Base-by-base conservation (phyloP, 2,888 invertebrate genomes). In the Caenorhabditis sp. region DNA sequence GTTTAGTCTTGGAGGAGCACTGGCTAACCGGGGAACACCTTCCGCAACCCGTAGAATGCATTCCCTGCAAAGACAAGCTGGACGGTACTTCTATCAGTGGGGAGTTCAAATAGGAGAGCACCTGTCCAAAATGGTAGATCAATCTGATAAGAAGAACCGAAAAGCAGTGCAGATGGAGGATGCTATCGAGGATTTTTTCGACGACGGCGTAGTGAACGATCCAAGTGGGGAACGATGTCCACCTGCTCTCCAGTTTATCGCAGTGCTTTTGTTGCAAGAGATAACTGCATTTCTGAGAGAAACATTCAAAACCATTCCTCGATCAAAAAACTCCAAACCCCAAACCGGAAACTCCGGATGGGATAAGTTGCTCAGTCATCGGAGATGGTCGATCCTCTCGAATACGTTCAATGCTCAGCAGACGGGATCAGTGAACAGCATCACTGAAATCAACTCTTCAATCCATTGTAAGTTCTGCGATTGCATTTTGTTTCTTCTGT, bases 21-120 rank as follows among this genome's bases (percentile, higher is more conserved):
- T 93, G 28, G 92, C 92, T 35, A 92, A 92, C 78, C 89, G 93
- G 53, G 92, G 86, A 24, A 88, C 88, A 0, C 88, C 88, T 44
- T 88, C 88, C 0, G 85, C 87, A 22, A 87, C 91, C 2, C 64
- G 91, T 28, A 65, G 90, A 68, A 89, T 89, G 76, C 95, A 95
- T 88, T 94, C 95, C 13, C 93, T 96, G 84, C 96, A 97, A 92
- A 94, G 97, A 74, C 94, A 96, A 9, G 98, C 98, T 24, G 99
- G 98, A 0, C 96, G 97, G 93, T 95, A 98, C 93, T 99, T 99
- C 92, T 97, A 97, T 92, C 96, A 96, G 91, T 97, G 97, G 97
- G 97, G 96, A 56, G 96, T 97, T 93, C 88, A 93, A 84, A 84
- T 91, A 18, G 97, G 97, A 0, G 94, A 95, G 55, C 94, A 97